Base-by-base conservation (phyloP, 2,797 vertebrate species). In the Ataeniobius toweri region DNA sequence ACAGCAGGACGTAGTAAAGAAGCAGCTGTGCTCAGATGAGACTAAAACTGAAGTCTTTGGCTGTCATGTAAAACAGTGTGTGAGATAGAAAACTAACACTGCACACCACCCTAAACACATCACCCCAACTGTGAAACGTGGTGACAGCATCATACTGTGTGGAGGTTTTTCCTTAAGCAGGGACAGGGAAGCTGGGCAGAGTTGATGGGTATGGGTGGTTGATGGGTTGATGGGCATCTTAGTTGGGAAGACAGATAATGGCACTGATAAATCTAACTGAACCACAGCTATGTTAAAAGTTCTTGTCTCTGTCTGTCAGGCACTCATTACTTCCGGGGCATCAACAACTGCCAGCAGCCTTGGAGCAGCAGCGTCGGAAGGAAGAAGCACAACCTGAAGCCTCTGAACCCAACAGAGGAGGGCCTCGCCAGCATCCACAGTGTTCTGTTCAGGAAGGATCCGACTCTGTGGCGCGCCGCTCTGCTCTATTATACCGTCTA, bases 401-500 rank as follows among this genome's bases (percentile, higher is more conserved):
- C 97, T 10, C 92, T 96, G 80, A 99, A 99, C 83, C 98, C 98
- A 46, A 99, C 98, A 0, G 98, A 99, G 86, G 98, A 99, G 87
- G 98, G 98, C 0, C 94, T 99, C 73, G 98, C 98, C 0, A 98
- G 97, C 89, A 97, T 99, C 80, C 97, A 99, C 89, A 98, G 97
- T 0, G 97, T 99, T 44, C 94, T 99, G 39, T 97, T 97, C 89
- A 96, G 97, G 83, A 97, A 95, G 76, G 98, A 99, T 92, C 98
- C 98, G 46, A 96, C 96, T 0, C 89, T 99, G 31, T 99, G 98
- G 98, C 95, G 97, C 0, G 97, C 98, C 0, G 97, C 98, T 6
- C 94, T 99, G 79, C 97, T 99, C 67, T 99, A 99, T 93, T 99
- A 98, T 89, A 98, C 98, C 0, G 97, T 99, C 2, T 96, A 97